A percentile compares a stretch with the other conserved stretches of the same genome.
phyloP scores from a whole-genome alignment of 1,140 invertebrate species.

The Helicorthomorpha holstii region DNA sequence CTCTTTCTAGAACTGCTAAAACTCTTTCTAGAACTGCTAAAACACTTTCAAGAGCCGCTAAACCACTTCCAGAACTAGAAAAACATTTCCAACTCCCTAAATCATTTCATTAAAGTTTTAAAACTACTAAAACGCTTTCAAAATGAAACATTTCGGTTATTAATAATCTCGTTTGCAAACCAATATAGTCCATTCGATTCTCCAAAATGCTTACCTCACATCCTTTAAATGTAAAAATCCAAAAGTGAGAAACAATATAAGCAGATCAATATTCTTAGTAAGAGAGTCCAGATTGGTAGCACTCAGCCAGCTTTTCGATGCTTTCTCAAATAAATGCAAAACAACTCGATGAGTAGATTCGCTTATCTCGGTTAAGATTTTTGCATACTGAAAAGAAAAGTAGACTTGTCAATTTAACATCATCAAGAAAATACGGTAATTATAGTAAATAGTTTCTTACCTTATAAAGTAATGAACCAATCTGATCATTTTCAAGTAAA shows the following conservation, averaged over 20 bases:
- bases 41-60: too few species aligned
- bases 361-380: neutral
- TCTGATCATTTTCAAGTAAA: neutral
- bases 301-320: constrained; percentile 9
- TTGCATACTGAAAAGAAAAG: neutral
- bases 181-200: too few species aligned
- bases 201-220: constrained; percentile 16
- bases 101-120: too few species aligned
- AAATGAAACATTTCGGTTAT: too few species aligned
- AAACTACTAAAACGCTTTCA: too few species aligned
- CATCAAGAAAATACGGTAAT: neutral
- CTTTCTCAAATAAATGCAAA: constrained; percentile 12
- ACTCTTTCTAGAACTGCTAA: too few species aligned
- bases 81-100: too few species aligned
- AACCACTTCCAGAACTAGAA: too few species aligned
- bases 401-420: neutral
- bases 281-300: neutral
- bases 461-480: neutral
- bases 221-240: constrained; percentile 15
- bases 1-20: too few species aligned
- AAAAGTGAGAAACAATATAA: constrained; percentile 8
- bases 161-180: too few species aligned
- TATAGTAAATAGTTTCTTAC: too few species aligned
- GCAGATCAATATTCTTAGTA: neutral
- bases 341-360: constrained; percentile 5